Evolutionary conservation across 2,113 vertebrate genomes (phyloP).

Genomic region (Willisornis vidua): DNA sequence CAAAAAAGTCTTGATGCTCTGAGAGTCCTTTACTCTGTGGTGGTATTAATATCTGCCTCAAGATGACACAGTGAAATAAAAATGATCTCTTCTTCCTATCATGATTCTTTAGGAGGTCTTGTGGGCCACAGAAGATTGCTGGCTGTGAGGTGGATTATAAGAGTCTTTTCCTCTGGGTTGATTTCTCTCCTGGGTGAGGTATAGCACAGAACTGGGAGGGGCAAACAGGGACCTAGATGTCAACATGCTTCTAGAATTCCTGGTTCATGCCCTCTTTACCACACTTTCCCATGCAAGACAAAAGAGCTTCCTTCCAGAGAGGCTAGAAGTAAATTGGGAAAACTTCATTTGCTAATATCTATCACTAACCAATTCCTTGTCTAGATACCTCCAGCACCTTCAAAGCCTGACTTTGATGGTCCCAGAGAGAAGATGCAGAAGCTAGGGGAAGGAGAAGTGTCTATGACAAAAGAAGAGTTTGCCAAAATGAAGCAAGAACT

Average conservation of each 20-base stretch:
- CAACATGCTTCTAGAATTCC: not conserved
- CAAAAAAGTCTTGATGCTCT: not conserved
- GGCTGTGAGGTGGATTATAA: not conserved
- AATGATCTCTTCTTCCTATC: not conserved
- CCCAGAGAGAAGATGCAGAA: slow-evolving; percentile 98
- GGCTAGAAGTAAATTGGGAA: not conserved
- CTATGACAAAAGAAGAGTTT: slow-evolving; percentile 98
- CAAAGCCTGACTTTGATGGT: slow-evolving; percentile 94
- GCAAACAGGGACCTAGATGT: not conserved
- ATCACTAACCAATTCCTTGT: not conserved
- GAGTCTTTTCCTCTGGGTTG: not conserved
- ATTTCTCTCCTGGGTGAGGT: not conserved
- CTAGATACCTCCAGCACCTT: slow-evolving; percentile 93
- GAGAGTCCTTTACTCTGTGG: not conserved
- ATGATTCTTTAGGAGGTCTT: not conserved
- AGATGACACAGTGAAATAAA: not conserved
- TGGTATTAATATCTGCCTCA: not conserved
- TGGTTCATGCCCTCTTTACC: not conserved
- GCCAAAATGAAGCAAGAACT: slow-evolving; percentile 98
- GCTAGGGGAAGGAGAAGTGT: slow-evolving; percentile 93
- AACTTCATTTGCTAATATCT: not conserved
- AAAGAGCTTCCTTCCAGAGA: not conserved
- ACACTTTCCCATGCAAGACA: not conserved
- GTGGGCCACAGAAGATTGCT: not conserved
- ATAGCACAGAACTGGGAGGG: not conserved